Evolutionary conservation across 2,797 vertebrate species (phyloP).

Genomic region (Tolypeutes matacus): DNA sequence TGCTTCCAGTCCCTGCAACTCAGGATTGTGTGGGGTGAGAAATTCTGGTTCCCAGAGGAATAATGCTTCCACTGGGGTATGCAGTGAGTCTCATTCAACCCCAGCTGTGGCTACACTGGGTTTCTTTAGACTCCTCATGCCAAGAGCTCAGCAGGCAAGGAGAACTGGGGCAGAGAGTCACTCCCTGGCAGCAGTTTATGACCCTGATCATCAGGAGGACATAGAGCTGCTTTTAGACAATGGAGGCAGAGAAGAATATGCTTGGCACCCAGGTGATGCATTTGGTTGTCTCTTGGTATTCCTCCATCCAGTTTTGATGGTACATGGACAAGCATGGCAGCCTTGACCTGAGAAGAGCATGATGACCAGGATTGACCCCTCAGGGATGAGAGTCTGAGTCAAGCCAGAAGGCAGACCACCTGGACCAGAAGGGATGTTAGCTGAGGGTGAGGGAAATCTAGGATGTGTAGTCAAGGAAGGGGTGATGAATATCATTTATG

Average conservation of each 20-base stretch:
- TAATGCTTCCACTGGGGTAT: background rate
- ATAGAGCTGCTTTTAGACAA: background rate
- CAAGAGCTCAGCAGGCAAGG: background rate
- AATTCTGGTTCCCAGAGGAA: background rate
- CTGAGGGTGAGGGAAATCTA: background rate
- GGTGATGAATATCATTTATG: background rate
- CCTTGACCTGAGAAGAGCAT: background rate
- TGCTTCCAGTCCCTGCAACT: background rate
- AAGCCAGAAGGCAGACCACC: background rate
- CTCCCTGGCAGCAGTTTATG: background rate
- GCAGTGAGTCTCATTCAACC: background rate
- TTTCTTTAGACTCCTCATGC: background rate
- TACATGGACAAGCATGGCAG: background rate
- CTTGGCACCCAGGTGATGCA: background rate
- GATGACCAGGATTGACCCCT: background rate
- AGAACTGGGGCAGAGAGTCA: background rate
- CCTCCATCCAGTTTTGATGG: background rate
- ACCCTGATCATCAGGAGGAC: background rate
- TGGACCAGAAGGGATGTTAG: background rate
- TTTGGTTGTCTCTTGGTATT: background rate
- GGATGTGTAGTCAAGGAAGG: background rate
- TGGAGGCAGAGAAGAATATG: background rate
- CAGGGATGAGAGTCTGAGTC: background rate
- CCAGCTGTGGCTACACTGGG: background rate
- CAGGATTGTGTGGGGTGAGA: background rate